phyloP scores from a whole-genome alignment of 2,797 vertebrate genomes.

The Centroberyx gerrardi region DNA sequence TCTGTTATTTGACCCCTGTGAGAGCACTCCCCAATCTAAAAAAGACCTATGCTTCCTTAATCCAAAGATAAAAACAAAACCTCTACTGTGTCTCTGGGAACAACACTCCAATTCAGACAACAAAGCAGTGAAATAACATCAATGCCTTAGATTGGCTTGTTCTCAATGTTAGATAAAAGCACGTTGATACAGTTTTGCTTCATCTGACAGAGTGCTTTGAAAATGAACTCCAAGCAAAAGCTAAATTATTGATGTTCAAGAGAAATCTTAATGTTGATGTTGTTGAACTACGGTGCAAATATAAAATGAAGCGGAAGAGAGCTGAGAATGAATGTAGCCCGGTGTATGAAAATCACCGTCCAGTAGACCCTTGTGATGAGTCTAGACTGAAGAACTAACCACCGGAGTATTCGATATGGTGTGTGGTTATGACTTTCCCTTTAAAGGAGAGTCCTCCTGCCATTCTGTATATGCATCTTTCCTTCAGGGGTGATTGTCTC shows the following conservation, averaged over 20 bases:
- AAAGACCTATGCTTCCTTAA: conserved; percentile 80
- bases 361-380: conserved; percentile 60
- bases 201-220: conserved; percentile 74
- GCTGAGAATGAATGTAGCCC: neutral
- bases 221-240: conserved; percentile 77
- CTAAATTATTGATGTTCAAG: conserved; percentile 80
- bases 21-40: conserved; percentile 82
- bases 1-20: conserved; percentile 88
- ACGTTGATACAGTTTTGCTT: conserved; percentile 64
- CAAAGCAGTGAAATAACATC: conserved; percentile 76
- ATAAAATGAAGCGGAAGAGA: conserved; percentile 43
- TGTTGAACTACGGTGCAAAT: conserved; percentile 59
- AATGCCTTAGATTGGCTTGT: conserved; percentile 75
- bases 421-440: conserved; percentile 44
- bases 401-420: conserved; percentile 47
- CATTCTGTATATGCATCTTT: conserved; percentile 70
- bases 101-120: conserved; percentile 77
- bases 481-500: conserved; percentile 77
- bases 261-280: conserved; percentile 69
- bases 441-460: conserved; percentile 71
- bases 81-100: conserved; percentile 73
- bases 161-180: conserved; percentile 76
- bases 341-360: conserved; percentile 52
- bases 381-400: conserved; percentile 44
- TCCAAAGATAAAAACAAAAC: conserved; percentile 83